Evolutionary conservation across 2,888 invertebrate genomes (phyloP).

Genomic region (Gibbula magus): DNA sequence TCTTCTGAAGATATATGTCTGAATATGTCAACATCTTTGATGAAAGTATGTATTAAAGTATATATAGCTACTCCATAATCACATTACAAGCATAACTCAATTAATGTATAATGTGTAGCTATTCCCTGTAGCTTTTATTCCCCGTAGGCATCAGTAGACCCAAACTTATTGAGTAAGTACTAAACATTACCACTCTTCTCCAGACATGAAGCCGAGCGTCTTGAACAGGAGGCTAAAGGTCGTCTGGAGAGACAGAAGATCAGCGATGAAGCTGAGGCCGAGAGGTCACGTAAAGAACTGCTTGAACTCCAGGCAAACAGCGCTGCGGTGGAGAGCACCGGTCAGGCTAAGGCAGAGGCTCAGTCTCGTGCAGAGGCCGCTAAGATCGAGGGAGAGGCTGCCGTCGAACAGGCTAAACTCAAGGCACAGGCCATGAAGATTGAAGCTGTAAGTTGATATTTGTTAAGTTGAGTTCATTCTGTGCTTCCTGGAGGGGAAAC

Average conservation of each 20-base stretch:
- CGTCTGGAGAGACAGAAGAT: conserved; percentile 77
- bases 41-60: too few relatives aligned
- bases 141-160: too few relatives aligned
- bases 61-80: too few relatives aligned
- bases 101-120: too few relatives aligned
- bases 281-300: conserved; percentile 74
- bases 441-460: conserved; percentile 73
- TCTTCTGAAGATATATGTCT: too few relatives aligned
- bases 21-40: too few relatives aligned
- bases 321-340: conserved; percentile 77
- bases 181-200: not conserved
- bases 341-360: conserved; percentile 78
- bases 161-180: too few relatives aligned
- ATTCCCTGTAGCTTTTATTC: too few relatives aligned
- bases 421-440: conserved; percentile 76
- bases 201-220: conserved; percentile 77
- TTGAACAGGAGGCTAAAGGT: conserved; percentile 77
- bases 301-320: conserved; percentile 76
- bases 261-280: conserved; percentile 77
- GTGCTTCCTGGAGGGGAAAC: too few relatives aligned
- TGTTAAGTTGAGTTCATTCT: too few relatives aligned
- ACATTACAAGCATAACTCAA: too few relatives aligned
- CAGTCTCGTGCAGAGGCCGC: conserved; percentile 76
- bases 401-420: conserved; percentile 76
- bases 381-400: conserved; percentile 77